phyloP scores from a whole-genome alignment of 2,888 invertebrate genomes.

The Melikaiella ostensackeni region DNA sequence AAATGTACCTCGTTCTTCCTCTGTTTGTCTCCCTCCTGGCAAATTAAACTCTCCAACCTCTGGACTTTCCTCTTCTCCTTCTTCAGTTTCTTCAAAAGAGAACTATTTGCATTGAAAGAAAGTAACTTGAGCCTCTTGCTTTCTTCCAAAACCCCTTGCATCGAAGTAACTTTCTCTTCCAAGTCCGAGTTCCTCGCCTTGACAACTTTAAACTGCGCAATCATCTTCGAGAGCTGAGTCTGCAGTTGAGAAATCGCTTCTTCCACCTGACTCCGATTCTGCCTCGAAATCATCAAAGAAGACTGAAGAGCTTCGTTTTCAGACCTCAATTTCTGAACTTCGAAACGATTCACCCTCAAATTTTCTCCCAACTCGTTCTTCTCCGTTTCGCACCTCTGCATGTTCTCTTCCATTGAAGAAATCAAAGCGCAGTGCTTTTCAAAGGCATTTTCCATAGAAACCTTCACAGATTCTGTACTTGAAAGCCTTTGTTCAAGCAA shows the following conservation, averaged over 20 bases:
- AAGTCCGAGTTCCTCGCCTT: slow-evolving; percentile 62
- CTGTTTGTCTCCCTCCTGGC: slow-evolving; percentile 50
- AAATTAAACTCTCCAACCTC: slow-evolving; percentile 59
- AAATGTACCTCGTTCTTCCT: slow-evolving; percentile 56
- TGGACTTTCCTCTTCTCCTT: slow-evolving; percentile 62
- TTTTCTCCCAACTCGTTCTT: slow-evolving; percentile 57
- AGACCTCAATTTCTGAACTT: slow-evolving; percentile 58
- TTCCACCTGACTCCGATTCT: slow-evolving; percentile 66
- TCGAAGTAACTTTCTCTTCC: slow-evolving; percentile 60
- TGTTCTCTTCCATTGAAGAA: slow-evolving; percentile 59
- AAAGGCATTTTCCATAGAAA: slow-evolving; percentile 57
- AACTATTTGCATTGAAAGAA: slow-evolving; percentile 61
- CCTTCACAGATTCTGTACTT: slow-evolving; percentile 58
- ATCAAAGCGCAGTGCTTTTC: slow-evolving; percentile 59
- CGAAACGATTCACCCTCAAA: slow-evolving; percentile 49
- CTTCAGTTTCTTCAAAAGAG: slow-evolving; percentile 61
- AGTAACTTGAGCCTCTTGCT: slow-evolving; percentile 62
- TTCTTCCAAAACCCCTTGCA: slow-evolving; percentile 62
- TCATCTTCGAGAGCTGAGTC: slow-evolving; percentile 66
- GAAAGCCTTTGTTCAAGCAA: slow-evolving; percentile 59
- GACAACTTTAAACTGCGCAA: slow-evolving; percentile 64
- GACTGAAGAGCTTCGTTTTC: slow-evolving; percentile 62
- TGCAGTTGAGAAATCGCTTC: slow-evolving; percentile 64
- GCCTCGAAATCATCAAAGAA: slow-evolving; percentile 58
- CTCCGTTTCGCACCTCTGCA: slow-evolving; percentile 59